A percentile compares a stretch with the other conserved stretches of the same genome.
These are phyloP conservation scores for Aleiodes leptofemur DNA, from an alignment of 2,888 invertebrate genomes.

Conservation along the genomic window DNA sequence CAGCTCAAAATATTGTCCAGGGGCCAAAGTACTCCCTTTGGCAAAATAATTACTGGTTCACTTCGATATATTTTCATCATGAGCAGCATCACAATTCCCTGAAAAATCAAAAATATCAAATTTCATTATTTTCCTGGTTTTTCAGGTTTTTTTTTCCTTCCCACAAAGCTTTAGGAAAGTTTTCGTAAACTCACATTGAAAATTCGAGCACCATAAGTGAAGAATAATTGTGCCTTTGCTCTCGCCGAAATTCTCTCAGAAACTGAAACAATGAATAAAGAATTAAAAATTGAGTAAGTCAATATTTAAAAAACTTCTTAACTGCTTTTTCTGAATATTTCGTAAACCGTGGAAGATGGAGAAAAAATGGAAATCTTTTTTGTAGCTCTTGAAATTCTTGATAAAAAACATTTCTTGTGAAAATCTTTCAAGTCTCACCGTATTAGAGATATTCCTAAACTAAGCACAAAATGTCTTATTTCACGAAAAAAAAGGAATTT, in stretches of 20 bases:
- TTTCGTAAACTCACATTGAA: constrained; percentile 62
- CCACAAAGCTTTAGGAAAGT: neutral
- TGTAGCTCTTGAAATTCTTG: too few relatives aligned
- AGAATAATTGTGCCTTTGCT: constrained; percentile 55
- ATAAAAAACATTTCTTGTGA: too few relatives aligned
- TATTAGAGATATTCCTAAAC: too few relatives aligned
- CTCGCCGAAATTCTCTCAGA: constrained; percentile 54
- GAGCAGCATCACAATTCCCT: constrained; percentile 59
- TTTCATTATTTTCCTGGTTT: neutral
- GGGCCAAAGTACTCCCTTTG: constrained; percentile 66
- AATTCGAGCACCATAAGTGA: constrained; percentile 60
- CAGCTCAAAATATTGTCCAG: constrained; percentile 66
- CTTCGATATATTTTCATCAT: constrained; percentile 63
- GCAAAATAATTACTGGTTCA: constrained; percentile 66
- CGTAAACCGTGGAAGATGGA: too few relatives aligned
- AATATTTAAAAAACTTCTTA: too few relatives aligned
- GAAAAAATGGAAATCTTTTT: neutral
- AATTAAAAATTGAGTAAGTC: constrained; percentile 17
- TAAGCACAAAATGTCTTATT: too few relatives aligned
- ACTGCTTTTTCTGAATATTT: too few relatives aligned
- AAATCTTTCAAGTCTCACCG: too few relatives aligned
- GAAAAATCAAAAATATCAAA: constrained; percentile 32
- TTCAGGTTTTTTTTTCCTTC: too few relatives aligned
- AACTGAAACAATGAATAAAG: constrained; percentile 54
- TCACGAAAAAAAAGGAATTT: too few relatives aligned